phyloP scores from a whole-genome alignment of 1,140 invertebrate species.

The Lordiphosa mommai region DNA sequence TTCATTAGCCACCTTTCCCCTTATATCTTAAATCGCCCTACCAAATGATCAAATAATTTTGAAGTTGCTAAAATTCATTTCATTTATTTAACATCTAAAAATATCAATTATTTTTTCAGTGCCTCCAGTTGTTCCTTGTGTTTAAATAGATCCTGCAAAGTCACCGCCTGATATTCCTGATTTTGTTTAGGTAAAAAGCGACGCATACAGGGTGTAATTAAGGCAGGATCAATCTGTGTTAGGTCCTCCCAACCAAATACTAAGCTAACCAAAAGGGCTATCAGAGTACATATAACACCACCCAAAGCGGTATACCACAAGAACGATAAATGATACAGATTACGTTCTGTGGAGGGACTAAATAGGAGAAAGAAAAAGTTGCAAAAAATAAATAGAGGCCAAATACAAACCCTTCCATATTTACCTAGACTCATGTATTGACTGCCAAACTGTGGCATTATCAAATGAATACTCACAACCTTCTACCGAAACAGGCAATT shows the following conservation, averaged over 20 bases:
- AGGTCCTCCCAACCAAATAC: constrained; percentile 56
- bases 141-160: constrained; percentile 44
- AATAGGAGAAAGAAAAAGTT: not conserved
- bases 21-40: too few species aligned
- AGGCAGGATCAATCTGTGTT: constrained; percentile 49
- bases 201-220: constrained; percentile 60
- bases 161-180: constrained; percentile 29
- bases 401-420: not conserved
- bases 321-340: constrained; percentile 65
- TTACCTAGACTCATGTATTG: constrained; percentile 54
- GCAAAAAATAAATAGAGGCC: not conserved
- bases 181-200: constrained; percentile 56
- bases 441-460: constrained; percentile 53
- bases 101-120: not conserved
- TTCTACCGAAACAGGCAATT: constrained; percentile 83
- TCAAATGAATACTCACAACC: constrained; percentile 82
- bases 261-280: constrained; percentile 34
- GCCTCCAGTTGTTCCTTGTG: constrained; percentile 12
- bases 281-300: constrained; percentile 33
- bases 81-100: constrained; percentile 9
- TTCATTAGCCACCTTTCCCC: too few species aligned
- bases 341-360: constrained; percentile 54
- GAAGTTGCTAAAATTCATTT: too few species aligned
- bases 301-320: constrained; percentile 63
- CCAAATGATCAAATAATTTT: too few species aligned